phyloP scores from a whole-genome alignment of 92 coral and sea anemone genomes.

The Ricordea florida region DNA sequence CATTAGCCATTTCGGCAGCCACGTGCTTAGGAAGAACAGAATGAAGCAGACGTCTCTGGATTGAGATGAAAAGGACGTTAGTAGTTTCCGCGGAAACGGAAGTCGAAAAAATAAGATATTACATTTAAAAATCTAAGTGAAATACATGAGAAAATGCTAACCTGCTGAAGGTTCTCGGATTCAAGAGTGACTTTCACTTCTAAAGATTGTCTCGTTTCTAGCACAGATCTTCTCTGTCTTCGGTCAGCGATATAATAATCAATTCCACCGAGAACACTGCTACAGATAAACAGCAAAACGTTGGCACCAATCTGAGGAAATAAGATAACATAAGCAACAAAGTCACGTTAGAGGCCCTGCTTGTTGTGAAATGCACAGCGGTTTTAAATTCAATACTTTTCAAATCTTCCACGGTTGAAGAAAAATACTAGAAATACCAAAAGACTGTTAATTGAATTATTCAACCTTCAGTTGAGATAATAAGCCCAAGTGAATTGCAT shows the following conservation, averaged over 20 bases:
- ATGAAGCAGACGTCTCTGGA: slow-evolving; percentile 84
- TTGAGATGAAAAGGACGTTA: not conserved
- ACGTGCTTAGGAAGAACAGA: slow-evolving; percentile 94
- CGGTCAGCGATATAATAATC: slow-evolving; percentile 93
- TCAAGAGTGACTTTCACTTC: slow-evolving; percentile 86
- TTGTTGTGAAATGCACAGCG: too few relatives aligned
- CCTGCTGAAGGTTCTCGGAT: slow-evolving; percentile 95
- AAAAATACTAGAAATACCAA: too few relatives aligned
- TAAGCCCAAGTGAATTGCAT: too few relatives aligned
- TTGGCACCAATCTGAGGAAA: slow-evolving; percentile 77
- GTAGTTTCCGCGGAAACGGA: not conserved
- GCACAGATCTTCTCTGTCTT: slow-evolving; percentile 89
- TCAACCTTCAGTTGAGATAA: too few relatives aligned
- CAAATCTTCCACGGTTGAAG: too few relatives aligned
- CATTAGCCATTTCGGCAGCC: slow-evolving; percentile 81
- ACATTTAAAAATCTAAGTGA: not conserved
- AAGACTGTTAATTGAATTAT: too few relatives aligned
- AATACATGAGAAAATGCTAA: not conserved
- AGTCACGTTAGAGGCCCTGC: not conserved
- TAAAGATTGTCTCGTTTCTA: slow-evolving; percentile 91
- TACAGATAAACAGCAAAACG: slow-evolving; percentile 78
- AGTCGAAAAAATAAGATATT: not conserved
- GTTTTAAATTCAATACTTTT: too few relatives aligned
- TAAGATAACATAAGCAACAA: not conserved
- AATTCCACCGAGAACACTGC: slow-evolving; percentile 85